A percentile compares a stretch with the other conserved stretches of the same genome.
Conservation (phyloP, 30 jellyfish, hydroid and myxozoan species). For the Mastigias papua region DNA sequence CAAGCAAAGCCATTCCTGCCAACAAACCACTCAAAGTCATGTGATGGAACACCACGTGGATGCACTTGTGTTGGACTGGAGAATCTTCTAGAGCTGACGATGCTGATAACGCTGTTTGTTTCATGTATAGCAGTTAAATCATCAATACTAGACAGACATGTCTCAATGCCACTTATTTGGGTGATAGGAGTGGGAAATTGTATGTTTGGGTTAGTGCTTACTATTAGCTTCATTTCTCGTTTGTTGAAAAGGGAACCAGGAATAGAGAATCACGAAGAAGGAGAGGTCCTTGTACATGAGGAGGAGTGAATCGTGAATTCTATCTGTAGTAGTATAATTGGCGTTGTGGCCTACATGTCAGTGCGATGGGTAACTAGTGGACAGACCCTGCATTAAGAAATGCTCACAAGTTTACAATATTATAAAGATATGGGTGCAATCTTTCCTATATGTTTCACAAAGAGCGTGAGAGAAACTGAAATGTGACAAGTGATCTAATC, state of each 20-base stretch:
- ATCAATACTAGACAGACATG: constrained; percentile 13
- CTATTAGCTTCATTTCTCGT: constrained; percentile 18
- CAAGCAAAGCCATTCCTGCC: constrained; percentile 61
- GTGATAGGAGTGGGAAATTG: constrained; percentile 21
- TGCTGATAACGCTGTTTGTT: constrained; percentile 31
- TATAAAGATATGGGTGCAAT: no score
- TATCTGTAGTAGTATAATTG: no score
- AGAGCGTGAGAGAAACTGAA: no score
- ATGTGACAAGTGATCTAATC: no score
- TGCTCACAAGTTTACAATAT: no score
- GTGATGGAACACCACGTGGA: not conserved
- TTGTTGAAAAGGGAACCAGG: constrained; percentile 7
- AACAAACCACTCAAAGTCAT: not conserved
- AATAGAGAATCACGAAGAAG: not conserved
- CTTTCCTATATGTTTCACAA: no score
- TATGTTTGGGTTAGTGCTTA: constrained; percentile 4
- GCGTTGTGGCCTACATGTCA: no score
- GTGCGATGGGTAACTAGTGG: no score
- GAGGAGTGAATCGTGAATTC: not conserved
- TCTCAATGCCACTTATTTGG: constrained; percentile 24
- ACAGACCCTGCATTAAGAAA: no score
- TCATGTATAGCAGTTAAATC: constrained; percentile 50
- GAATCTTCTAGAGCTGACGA: constrained; percentile 45
- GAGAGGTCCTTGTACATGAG: not conserved
- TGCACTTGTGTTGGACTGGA: constrained; percentile 48